A percentile compares a stretch with the other conserved stretches of the same genome.
Conservation (phyloP, 2,113 vertebrate genomes). For the Alosa alosa region DNA sequence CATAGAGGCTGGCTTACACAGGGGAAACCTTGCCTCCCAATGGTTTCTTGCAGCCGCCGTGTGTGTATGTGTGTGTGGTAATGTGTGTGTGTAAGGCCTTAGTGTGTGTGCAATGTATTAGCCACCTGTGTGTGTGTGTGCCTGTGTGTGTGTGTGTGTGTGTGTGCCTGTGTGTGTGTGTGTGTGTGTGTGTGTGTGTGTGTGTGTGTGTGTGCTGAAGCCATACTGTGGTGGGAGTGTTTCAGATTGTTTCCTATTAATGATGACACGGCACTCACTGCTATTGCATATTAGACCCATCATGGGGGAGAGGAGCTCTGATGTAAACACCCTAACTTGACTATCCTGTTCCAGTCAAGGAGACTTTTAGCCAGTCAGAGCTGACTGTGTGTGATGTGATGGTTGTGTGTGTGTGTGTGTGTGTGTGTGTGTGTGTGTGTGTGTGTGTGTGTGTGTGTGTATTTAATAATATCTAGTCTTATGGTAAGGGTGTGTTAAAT, state of each 20-base stretch:
- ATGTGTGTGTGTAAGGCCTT: too few relatives aligned
- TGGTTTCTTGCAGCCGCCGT: too few relatives aligned
- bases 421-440: slow-evolving; percentile 19
- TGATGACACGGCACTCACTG: slow-evolving; percentile 20
- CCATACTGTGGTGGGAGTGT: slow-evolving; percentile 2
- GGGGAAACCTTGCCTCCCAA: too few relatives aligned
- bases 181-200: background rate
- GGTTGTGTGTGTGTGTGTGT: too few relatives aligned
- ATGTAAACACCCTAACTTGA: background rate
- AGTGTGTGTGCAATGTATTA: too few relatives aligned
- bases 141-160: too few relatives aligned
- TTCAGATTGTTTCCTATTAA: slow-evolving; percentile 28
- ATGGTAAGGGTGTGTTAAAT: too few relatives aligned
- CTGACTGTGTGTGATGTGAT: too few relatives aligned
- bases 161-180: background rate
- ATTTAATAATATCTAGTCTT: background rate
- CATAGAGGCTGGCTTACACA: too few relatives aligned
- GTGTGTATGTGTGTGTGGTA: too few relatives aligned
- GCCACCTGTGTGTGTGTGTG: too few relatives aligned
- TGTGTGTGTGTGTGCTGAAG: background rate
- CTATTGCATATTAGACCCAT: slow-evolving; percentile 13
- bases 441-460: slow-evolving; percentile 11
- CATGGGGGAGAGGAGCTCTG: background rate
- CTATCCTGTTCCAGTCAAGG: too few relatives aligned
- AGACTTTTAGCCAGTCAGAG: background rate